Evolutionary conservation across 2,797 vertebrate species (phyloP).

Genomic region (Enteromius radiatus): DNA sequence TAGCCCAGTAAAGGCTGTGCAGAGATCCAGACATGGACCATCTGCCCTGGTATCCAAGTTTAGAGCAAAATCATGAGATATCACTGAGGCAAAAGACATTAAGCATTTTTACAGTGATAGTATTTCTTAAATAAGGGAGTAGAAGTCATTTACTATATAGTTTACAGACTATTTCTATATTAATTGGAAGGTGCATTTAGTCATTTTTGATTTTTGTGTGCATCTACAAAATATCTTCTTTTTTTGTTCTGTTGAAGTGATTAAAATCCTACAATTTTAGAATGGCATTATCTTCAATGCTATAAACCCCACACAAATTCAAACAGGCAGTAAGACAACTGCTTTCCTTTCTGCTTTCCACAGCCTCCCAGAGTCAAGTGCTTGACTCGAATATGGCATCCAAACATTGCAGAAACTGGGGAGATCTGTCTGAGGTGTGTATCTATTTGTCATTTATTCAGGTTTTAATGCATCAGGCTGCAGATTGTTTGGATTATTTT

Average conservation of each 20-base stretch:
- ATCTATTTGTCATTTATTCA: background rate
- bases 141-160: background rate
- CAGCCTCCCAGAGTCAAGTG: conserved; percentile 98
- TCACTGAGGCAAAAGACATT: background rate
- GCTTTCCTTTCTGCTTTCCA: conserved; percentile 12
- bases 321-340: background rate
- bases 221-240: background rate
- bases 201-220: background rate
- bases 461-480: background rate
- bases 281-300: background rate
- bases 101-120: background rate
- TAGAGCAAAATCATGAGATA: background rate
- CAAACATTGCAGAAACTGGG: conserved; percentile 96
- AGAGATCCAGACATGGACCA: background rate
- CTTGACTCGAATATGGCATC: conserved; percentile 98
- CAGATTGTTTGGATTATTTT: background rate
- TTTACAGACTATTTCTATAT: background rate
- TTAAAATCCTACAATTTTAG: background rate
- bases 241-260: background rate
- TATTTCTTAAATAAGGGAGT: background rate
- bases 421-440: conserved; percentile 97
- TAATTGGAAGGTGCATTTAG: background rate
- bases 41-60: background rate
- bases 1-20: background rate
- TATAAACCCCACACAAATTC: background rate